Evolutionary conservation across 1,140 invertebrate species (phyloP).

Genomic region (Bombus cullumanus): DNA sequence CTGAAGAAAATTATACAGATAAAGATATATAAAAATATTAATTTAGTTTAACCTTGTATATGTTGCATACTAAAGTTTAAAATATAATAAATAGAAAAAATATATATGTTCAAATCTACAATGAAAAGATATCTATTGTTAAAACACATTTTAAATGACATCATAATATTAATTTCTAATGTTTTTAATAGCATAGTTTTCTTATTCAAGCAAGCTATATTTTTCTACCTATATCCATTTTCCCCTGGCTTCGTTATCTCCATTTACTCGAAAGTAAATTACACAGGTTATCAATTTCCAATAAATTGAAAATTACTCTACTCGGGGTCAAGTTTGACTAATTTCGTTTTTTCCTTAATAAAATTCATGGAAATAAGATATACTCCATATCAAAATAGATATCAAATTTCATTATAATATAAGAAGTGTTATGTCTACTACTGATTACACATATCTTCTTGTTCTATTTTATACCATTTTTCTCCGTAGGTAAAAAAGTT

Average conservation of each 20-base stretch:
- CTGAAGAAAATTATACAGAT: neutral
- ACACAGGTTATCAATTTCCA: constrained; percentile 6
- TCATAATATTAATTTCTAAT: neutral
- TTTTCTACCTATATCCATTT: too few relatives aligned
- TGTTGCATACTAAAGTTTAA: neutral
- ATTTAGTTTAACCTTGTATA: neutral
- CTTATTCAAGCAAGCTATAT: neutral
- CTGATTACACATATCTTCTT: neutral
- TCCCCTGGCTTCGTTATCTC: neutral
- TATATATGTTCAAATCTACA: neutral
- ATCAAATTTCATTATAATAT: neutral
- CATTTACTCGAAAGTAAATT: neutral
- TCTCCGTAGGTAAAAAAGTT: neutral
- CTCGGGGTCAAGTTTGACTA: neutral
- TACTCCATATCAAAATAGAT: neutral
- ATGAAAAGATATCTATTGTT: neutral
- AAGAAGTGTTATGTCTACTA: neutral
- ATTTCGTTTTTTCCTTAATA: too few relatives aligned
- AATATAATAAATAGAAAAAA: neutral
- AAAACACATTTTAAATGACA: neutral
- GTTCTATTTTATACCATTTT: neutral
- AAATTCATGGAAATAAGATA: neutral
- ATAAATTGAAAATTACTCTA: neutral
- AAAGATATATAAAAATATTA: neutral
- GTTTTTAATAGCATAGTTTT: neutral